Evolutionary conservation across 2,888 invertebrate species (phyloP), one percentile per base, ranked within the genome.

Genomic region (Platycnemis pennipes): DNA sequence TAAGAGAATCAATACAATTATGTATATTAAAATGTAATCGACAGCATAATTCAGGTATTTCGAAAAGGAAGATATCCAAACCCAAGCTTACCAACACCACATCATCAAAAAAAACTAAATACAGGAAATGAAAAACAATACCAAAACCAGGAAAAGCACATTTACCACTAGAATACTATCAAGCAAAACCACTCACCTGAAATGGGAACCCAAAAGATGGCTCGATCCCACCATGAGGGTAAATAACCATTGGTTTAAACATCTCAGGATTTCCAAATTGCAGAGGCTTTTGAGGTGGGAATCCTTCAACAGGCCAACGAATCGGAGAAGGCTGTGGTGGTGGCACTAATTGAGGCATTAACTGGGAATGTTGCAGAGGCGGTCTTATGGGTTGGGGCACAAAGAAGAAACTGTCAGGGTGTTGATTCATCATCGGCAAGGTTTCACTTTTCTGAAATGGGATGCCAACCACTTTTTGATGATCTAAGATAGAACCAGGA

Each of bases 381-480:
- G 37, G 37, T n/a, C 37, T 77, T 31, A 31, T 13, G 1, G 2
- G 77, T 16, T 31, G 37, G 1, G 37, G 31, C 3, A 37, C 37
- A 37, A 77, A 77, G 37, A 37, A 77, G 37, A 37, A 77, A 77
- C 77, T 37, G 13, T 77, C 31, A 16, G 77, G 77, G 13, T 16
- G 63, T 16, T 31, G 37, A 26, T 22, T 31, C 77, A 77, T 77
- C 37, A 77, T 37, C 4, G 77, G 11, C 26, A 77, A 16, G 31
- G 13, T 77, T 77, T 77, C 77, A 77, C 16, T 31, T 77, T 77
- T 77, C 13, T 77, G 77, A 77, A 77, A 77, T 77, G 77, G 77
- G 31, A 77, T 77, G 37, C 77, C 77, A 37, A 37, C 37, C 13
- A 77, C 1, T 37, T 77, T 13, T 37, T 77, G 77, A 16, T 77